A percentile compares a stretch with the other conserved stretches of the same genome.
Evolutionary conservation across 2,113 vertebrate genomes (phyloP).

Genomic region (Xiphophorus hellerii): DNA sequence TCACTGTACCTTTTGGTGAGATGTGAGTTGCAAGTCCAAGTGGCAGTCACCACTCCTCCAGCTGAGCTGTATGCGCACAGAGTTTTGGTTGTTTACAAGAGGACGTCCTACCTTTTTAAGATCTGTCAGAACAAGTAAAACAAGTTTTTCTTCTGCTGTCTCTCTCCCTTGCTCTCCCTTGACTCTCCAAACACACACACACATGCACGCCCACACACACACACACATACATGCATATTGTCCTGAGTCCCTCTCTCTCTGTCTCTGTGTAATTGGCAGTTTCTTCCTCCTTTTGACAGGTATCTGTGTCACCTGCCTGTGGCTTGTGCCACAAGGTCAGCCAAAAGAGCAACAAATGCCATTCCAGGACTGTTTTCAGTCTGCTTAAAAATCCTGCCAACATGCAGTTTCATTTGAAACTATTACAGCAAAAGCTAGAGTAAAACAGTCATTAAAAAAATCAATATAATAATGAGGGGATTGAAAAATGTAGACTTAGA

Average conservation of each 20-base stretch:
- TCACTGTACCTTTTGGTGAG: conserved; percentile 60
- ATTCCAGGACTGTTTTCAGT: conserved; percentile 27
- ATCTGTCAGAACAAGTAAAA: conserved; percentile 78
- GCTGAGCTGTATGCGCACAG: conserved; percentile 17
- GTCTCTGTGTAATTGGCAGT: conserved; percentile 16
- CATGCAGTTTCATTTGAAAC: conserved; percentile 28
- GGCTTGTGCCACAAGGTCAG: conserved; percentile 24
- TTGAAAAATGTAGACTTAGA: not conserved
- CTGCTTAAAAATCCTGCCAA: not conserved
- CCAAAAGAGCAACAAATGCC: conserved; percentile 18
- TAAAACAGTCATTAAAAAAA: not conserved
- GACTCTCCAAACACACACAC: conserved; percentile 15
- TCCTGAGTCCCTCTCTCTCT: conserved; percentile 18
- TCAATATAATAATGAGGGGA: not conserved
- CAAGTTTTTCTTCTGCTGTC: conserved; percentile 45
- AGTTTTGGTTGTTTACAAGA: conserved; percentile 42
- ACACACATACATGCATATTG: not conserved
- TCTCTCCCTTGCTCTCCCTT: conserved; percentile 34
- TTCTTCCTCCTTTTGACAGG: conserved; percentile 29
- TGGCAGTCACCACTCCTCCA: conserved; percentile 28
- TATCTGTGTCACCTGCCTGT: conserved; percentile 30
- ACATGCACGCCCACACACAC: not conserved
- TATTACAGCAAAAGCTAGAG: not conserved
- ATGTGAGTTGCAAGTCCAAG: conserved; percentile 33
- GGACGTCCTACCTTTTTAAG: conserved; percentile 55